Evolutionary conservation across 64 coral and sea anemone genomes (phyloP).

Genomic region (Montipora capricornis): DNA sequence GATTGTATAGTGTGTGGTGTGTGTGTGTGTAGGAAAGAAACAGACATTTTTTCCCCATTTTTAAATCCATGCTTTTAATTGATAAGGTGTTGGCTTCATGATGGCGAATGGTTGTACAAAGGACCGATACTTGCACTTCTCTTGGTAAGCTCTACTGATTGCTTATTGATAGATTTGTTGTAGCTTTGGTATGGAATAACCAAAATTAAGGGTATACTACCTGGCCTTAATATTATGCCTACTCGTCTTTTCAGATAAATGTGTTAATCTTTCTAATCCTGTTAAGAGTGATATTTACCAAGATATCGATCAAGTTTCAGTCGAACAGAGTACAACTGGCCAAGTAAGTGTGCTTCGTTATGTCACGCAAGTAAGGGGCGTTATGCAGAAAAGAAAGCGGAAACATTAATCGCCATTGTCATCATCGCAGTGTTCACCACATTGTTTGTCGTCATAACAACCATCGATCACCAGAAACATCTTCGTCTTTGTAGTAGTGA

Average conservation of each 20-base stretch:
- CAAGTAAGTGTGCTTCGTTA: background rate
- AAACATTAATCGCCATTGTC: too few relatives aligned
- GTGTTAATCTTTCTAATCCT: conserved; percentile 20
- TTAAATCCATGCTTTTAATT: background rate
- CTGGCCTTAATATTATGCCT: background rate
- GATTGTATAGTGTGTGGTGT: background rate
- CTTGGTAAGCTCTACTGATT: background rate
- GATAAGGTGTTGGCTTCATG: conserved; percentile 42
- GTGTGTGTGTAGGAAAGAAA: background rate
- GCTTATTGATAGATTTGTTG: background rate
- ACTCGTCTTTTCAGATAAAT: conserved; percentile 8
- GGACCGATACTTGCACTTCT: conserved; percentile 34
- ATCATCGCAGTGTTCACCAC: background rate
- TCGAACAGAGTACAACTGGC: background rate
- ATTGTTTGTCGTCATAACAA: background rate
- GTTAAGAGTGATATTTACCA: conserved; percentile 37
- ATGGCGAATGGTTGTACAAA: conserved; percentile 45
- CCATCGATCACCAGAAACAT: background rate
- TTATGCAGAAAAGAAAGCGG: too few relatives aligned
- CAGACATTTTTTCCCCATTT: background rate
- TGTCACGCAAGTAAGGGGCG: too few relatives aligned
- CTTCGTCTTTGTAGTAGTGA: background rate
- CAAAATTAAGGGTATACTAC: background rate
- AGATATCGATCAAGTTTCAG: conserved; percentile 44
- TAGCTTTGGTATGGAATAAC: background rate